Evolutionary conservation across 1,140 invertebrate species (phyloP), one percentile per base, ranked within the genome.

Genomic region (Gryon sp.): DNA sequence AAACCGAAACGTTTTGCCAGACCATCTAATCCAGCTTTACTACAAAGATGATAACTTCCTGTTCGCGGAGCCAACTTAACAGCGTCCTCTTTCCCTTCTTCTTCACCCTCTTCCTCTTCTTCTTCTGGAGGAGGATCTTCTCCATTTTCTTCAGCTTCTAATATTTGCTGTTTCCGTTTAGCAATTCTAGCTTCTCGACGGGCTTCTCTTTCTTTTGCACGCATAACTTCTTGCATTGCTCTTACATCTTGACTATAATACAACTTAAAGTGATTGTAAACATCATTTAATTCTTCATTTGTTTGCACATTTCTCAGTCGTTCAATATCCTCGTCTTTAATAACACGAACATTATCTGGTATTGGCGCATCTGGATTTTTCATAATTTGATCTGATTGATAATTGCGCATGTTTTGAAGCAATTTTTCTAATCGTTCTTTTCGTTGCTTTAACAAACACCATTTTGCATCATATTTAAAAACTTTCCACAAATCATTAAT

Each of bases 401-500:
- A 99, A 8, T 94, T 92, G 19, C 95, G 92, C 97, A 99, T 99
- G 78, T 97, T 97, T 79, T 96, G 93, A 84, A 99, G 95, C 2
- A 99, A 86, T 36, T 91, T 90, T 2, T 94, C 85, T 0, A 99
- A 84, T 79, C 96, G 97, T 55, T 93, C 91, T 82, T 98, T 99
- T 0, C 98, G 91, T n/a, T 92, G 91, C 73, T 93, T 92, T 20
- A 99, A 86, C 84, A 98, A 96, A 84, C 97, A 99, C 97, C 97
- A 99, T 90, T 97, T 98, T 28, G 96, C 97, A 90, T 99, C 98
- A 85, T 92, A 98, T 79, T 96, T 95, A 85, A 98, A 99, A 1
- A 99, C 94, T 84, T 95, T 96, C 98, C 98, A 99, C 0, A 99
- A 87, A 85, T 99, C 98, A 81, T 97, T 97, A 14, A 99, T 97